A percentile compares a stretch with the other conserved stretches of the same genome.
These are phyloP conservation scores for Tetraneura akinire DNA, from an alignment of 1,140 invertebrate genomes.

Conservation along the genomic window DNA sequence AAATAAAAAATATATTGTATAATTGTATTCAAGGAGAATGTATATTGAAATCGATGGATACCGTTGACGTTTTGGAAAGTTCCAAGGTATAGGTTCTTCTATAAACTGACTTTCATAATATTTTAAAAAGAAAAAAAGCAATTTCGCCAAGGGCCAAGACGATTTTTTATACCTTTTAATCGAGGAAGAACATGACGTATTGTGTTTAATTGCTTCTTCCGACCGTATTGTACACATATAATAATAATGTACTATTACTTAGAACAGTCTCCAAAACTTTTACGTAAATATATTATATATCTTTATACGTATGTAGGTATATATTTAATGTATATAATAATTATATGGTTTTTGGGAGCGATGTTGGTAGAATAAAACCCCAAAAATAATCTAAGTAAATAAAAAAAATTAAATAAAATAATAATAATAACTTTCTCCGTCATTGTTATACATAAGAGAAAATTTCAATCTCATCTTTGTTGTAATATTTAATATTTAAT, in stretches of 20 bases:
- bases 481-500: no score
- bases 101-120: background rate
- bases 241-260: no score
- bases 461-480: no score
- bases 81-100: background rate
- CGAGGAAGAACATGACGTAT: background rate
- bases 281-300: no score
- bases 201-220: background rate
- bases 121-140: conserved; percentile 5
- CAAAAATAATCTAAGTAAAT: background rate
- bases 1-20: no score
- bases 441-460: no score
- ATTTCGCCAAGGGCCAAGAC: background rate
- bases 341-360: background rate
- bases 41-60: background rate
- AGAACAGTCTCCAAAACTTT: no score
- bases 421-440: no score
- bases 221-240: no score
- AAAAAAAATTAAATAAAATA: no score
- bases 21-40: conserved; percentile 2
- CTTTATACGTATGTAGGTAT: background rate
- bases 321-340: no score
- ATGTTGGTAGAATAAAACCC: background rate
- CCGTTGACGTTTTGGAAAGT: background rate
- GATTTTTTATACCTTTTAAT: background rate